A percentile compares a stretch with the other conserved stretches of the same genome.
These are phyloP conservation scores for Harpagoxenus sublaevis DNA, from an alignment of 2,888 invertebrate species.

Conservation along the genomic window DNA sequence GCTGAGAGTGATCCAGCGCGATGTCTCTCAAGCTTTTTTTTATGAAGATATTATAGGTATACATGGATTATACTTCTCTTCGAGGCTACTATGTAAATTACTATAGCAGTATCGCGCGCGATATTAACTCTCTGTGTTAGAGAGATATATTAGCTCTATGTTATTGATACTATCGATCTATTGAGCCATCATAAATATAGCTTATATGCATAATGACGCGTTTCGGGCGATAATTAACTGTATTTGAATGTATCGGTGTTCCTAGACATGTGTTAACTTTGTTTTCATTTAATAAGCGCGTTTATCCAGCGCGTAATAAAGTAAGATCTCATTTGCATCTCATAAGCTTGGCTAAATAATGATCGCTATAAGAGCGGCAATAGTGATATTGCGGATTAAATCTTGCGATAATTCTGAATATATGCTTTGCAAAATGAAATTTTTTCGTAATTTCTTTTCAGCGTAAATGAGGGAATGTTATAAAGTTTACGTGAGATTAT, in stretches of 20 bases:
- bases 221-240: conserved; percentile 31
- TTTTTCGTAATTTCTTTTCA: conserved; percentile 26
- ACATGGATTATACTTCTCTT: not conserved
- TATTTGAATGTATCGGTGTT: not conserved
- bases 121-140: conserved; percentile 9
- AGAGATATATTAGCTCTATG: not conserved
- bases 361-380: conserved; percentile 16
- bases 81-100: not conserved
- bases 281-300: conserved; percentile 42
- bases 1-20: not conserved
- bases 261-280: not conserved
- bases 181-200: not conserved
- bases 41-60: not conserved
- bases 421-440: conserved; percentile 29
- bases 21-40: not conserved
- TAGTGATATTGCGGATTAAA: conserved; percentile 42
- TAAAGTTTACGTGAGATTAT: conserved; percentile 40
- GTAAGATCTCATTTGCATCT: conserved; percentile 24
- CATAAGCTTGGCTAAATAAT: conserved; percentile 14
- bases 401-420: conserved; percentile 36
- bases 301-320: conserved; percentile 30
- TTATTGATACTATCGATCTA: conserved; percentile 29
- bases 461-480: not conserved
- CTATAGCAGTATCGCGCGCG: not conserved
- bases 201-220: not conserved